These are phyloP conservation scores for Suillia variegata DNA, from an alignment of 2,888 invertebrate species.

Conservation along the genomic window DNA sequence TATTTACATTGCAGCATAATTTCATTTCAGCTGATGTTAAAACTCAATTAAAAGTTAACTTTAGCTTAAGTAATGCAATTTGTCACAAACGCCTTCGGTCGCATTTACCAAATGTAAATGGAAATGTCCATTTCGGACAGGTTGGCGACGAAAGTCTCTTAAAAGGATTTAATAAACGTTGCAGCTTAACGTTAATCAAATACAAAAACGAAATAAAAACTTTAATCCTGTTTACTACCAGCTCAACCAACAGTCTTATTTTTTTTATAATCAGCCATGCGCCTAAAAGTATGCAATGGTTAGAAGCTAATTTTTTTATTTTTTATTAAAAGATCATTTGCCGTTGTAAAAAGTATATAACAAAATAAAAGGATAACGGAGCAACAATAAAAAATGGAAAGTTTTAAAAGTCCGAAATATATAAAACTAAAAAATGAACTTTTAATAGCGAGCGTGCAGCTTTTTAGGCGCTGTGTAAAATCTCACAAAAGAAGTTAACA, in stretches of 20 bases:
- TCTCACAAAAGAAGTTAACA: too few species aligned
- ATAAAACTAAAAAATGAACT: background rate
- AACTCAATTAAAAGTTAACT: slow-evolving; percentile 53
- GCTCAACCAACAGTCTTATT: too few species aligned
- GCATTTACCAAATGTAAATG: slow-evolving; percentile 14
- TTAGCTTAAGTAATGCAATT: slow-evolving; percentile 51
- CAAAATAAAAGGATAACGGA: slow-evolving; percentile 10
- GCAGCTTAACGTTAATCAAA: too few species aligned
- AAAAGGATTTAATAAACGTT: too few species aligned
- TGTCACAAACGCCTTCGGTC: slow-evolving; percentile 35
- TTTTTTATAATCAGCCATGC: slow-evolving; percentile 10
- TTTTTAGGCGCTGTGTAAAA: too few species aligned
- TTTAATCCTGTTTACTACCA: too few species aligned
- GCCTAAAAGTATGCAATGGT: slow-evolving; percentile 52
- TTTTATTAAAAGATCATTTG: too few species aligned
- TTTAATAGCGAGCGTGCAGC: too few species aligned
- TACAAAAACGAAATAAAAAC: too few species aligned
- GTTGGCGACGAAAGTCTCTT: too few species aligned
- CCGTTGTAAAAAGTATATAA: too few species aligned
- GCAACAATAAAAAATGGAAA: slow-evolving; percentile 12
- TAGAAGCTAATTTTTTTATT: slow-evolving; percentile 26
- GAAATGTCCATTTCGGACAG: too few species aligned
- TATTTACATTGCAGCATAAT: slow-evolving; percentile 30
- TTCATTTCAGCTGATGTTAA: slow-evolving; percentile 53
- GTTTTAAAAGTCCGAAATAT: background rate